Evolutionary conservation across 2,113 vertebrate species (phyloP).

Genomic region (Hemibagrus wyckioides): DNA sequence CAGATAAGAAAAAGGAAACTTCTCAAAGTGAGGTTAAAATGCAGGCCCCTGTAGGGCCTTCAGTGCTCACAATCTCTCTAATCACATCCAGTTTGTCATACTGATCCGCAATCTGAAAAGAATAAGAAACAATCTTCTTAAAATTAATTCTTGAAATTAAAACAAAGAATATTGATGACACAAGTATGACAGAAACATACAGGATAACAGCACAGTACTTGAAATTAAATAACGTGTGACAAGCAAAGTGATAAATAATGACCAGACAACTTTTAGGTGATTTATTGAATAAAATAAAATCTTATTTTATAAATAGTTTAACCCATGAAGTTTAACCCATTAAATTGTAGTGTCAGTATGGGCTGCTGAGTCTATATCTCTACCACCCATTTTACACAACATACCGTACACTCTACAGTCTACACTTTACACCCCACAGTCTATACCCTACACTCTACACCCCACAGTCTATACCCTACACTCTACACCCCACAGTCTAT

Average conservation of each 20-base stretch:
- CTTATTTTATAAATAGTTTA: background rate
- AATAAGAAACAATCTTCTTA: conserved; percentile 51
- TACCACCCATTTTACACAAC: background rate
- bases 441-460: background rate
- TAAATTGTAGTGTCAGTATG: background rate
- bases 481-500: too few species aligned
- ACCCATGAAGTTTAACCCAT: background rate
- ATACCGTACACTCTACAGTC: background rate
- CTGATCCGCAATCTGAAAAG: conserved; percentile 55
- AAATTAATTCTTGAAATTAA: conserved; percentile 23
- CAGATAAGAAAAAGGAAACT: conserved; percentile 26
- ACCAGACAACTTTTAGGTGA: background rate
- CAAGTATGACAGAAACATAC: background rate
- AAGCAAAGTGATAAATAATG: background rate
- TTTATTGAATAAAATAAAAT: background rate
- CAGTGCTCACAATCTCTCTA: conserved; percentile 52
- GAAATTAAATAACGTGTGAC: background rate
- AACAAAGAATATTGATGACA: background rate
- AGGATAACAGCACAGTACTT: background rate
- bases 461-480: background rate
- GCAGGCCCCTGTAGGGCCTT: conserved; percentile 55
- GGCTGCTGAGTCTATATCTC: background rate
- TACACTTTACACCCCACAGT: background rate
- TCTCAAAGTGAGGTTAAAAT: conserved; percentile 37
- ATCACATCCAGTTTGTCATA: conserved; percentile 58